Conservation (phyloP, 2,797 vertebrate genomes). For the Falco rusticolus region DNA sequence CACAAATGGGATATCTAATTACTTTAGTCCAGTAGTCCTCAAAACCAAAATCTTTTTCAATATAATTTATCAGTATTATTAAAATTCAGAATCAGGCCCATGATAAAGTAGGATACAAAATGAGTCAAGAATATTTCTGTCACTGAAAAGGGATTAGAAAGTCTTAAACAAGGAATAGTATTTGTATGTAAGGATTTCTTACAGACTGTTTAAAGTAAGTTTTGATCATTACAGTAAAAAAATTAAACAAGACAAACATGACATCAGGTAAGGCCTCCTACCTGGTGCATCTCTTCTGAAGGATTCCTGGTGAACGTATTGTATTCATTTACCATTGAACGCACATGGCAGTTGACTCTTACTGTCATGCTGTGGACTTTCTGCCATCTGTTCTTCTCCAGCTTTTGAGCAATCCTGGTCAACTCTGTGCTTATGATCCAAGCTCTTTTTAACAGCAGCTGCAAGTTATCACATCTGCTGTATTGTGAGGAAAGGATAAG, state of each 20-base stretch:
- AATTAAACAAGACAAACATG: not conserved
- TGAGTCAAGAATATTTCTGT: not conserved
- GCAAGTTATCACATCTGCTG: conserved; percentile 84
- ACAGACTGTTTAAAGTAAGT: not conserved
- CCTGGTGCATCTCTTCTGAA: conserved; percentile 88
- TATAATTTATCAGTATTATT: not conserved
- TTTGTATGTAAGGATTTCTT: not conserved
- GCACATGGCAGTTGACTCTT: conserved; percentile 90
- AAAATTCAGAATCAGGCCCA: not conserved
- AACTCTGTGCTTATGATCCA: conserved; percentile 95
- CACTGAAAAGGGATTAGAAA: not conserved
- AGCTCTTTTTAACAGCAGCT: conserved; percentile 89
- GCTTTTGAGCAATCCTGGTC: conserved; percentile 90
- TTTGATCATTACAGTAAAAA: not conserved
- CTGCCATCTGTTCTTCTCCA: conserved; percentile 93
- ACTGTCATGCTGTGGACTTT: conserved; percentile 92
- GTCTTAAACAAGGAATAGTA: not conserved
- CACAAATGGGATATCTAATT: not conserved
- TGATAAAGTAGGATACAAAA: not conserved
- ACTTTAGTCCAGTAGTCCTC: not conserved
- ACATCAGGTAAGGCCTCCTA: conserved; percentile 12
- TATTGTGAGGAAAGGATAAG: conserved; percentile 85
- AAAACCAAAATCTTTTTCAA: not conserved
- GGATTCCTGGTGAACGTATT: conserved; percentile 72
- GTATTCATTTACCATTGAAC: conserved; percentile 92